Conservation (phyloP, 2,888 invertebrate species). For the Spatulosminthurus flaviceps region DNA sequence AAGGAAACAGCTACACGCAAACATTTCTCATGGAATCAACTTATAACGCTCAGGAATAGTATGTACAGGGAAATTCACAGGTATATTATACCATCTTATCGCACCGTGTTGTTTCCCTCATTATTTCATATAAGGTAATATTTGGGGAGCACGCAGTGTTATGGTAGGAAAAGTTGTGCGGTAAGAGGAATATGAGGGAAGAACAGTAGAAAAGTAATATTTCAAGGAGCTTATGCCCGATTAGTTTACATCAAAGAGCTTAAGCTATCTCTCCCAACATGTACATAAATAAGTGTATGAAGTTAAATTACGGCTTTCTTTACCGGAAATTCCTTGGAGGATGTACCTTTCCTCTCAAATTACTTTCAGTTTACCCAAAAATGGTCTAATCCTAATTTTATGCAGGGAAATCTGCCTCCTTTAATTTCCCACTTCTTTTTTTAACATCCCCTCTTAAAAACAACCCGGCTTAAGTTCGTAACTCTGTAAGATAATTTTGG, state of each 20-base stretch:
- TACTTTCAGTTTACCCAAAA: conserved; percentile 6
- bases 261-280: neutral
- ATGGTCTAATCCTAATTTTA: conserved; percentile 29
- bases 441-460: conserved; percentile 27
- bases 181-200: neutral
- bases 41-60: too few species aligned
- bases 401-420: conserved; percentile 30
- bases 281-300: neutral
- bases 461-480: too few species aligned
- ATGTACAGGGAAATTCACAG: too few species aligned
- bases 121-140: too few species aligned
- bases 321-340: conserved; percentile 20
- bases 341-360: conserved; percentile 22
- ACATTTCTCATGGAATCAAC: too few species aligned
- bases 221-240: conserved; percentile 24
- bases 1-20: too few species aligned
- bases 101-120: too few species aligned
- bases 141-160: too few species aligned
- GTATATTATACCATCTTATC: too few species aligned
- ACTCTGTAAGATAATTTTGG: too few species aligned
- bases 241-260: conserved; percentile 23
- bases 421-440: conserved; percentile 19
- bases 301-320: neutral
- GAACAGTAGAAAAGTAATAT: conserved; percentile 16
- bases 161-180: too few species aligned